Conservation (phyloP, 2,797 vertebrate genomes). For the Ctenochaetus hawaiiensis region DNA sequence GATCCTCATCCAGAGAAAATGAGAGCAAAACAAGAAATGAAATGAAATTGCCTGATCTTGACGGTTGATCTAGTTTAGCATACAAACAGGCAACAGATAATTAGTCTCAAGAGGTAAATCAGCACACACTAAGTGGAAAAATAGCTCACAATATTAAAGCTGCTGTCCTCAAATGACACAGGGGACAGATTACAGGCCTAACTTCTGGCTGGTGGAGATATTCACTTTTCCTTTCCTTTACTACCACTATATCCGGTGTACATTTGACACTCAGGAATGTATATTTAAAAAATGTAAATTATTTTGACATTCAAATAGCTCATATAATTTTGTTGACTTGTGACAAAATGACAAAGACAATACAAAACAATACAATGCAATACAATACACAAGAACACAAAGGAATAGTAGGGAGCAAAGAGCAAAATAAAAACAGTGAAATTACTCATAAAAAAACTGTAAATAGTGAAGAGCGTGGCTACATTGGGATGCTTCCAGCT, state of each 20-base stretch:
- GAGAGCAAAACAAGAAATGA: constrained; percentile 47
- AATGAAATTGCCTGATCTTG: constrained; percentile 47
- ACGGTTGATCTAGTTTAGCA: constrained; percentile 62
- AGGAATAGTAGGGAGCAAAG: no score
- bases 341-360: not conserved
- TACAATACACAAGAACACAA: no score
- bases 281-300: not conserved
- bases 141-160: constrained; percentile 40
- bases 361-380: no score
- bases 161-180: constrained; percentile 37
- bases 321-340: not conserved
- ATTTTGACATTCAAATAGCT: no score
- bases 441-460: no score
- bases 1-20: constrained; percentile 49
- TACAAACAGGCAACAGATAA: constrained; percentile 72
- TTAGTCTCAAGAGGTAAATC: constrained; percentile 76
- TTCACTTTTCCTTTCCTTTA: not conserved
- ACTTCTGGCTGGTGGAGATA: not conserved
- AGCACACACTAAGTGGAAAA: constrained; percentile 24
- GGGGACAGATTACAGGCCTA: constrained; percentile 17
- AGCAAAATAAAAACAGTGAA: no score
- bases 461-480: not conserved
- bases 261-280: not conserved
- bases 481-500: not conserved
- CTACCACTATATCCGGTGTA: no score